Base-by-base conservation (phyloP, 2,797 vertebrate genomes). In the Sebastiscus albofasciatus region DNA sequence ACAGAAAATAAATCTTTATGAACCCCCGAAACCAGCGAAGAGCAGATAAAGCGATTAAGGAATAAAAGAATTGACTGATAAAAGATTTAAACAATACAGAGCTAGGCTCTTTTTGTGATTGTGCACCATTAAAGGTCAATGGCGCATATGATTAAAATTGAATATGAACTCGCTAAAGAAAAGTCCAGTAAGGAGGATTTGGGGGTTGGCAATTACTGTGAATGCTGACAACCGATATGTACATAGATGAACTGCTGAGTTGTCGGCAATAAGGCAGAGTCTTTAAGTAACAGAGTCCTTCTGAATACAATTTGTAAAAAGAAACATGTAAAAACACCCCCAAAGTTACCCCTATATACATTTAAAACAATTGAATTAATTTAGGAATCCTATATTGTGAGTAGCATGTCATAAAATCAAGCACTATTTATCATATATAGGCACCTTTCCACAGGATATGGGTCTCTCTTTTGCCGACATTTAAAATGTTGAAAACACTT, bases 131-230 rank as follows among this genome's bases (percentile, higher is more conserved):
- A 82, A 86, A 80, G 34, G 70, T 87, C 75, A 86, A 80, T 71
- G 72, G 39, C 4, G 81, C 84, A 75, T 89, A 66, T 71, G 71
- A 90, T 90, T 88, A 80, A 79, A 89, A 75, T 26, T 76, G 59
- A 89, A 70, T 42, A 77, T 31, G 33, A 81, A 62, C 58, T 72
- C 9, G 52, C 27, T 66, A 22, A 66, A 55, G 18, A 74, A 49
- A 54, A 74, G 59, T 64, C 52, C 54, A 83, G 9, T 27, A 27
- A 56, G 60, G 22, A 72, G 42, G 20, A 61, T 67, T 81, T 81
- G 76, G 56, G n/a, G 56, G 18, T 77, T 64, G 42, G 76, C 26
- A 83, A 66, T 82, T 74, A 82, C 65, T 73, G n/a, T 72, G 18
- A 85, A 76, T 56, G 66, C 73, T 78, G 67, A 88, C 26, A 55